Percentiles rank a stretch among this genome's conserved stretches.
Conservation (phyloP, 2,113 vertebrate genomes). For the Sebastes fasciatus region DNA sequence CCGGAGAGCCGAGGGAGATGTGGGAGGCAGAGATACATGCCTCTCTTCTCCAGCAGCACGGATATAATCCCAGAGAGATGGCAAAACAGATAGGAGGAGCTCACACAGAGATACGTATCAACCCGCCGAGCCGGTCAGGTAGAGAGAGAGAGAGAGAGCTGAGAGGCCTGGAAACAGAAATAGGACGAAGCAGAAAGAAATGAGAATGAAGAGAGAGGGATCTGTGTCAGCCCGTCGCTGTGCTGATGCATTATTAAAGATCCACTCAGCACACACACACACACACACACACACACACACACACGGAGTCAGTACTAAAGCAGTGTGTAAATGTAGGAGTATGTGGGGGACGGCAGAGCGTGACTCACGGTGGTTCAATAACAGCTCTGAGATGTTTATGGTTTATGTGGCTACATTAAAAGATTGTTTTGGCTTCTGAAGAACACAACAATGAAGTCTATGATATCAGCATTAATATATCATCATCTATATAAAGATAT, state of each 20-base stretch:
- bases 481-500: no score
- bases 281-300: conserved; percentile 6
- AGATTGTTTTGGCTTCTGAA: conserved; percentile 8
- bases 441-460: neutral
- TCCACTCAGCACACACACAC: conserved; percentile 6
- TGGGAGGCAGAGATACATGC: conserved; percentile 16
- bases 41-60: conserved; percentile 7
- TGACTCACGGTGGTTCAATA: conserved; percentile 56
- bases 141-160: conserved; percentile 27
- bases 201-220: conserved; percentile 31
- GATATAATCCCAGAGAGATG: conserved; percentile 46
- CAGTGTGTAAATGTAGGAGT: conserved; percentile 39
- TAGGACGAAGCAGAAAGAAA: conserved; percentile 20
- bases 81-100: conserved; percentile 39
- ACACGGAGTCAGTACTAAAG: conserved; percentile 42
- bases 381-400: conserved; percentile 25
- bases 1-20: conserved; percentile 14
- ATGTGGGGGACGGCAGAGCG: conserved; percentile 33
- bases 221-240: conserved; percentile 46
- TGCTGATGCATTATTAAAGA: conserved; percentile 70
- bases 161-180: conserved; percentile 8
- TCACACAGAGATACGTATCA: conserved; percentile 36
- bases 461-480: no score
- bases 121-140: conserved; percentile 11
- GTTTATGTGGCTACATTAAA: conserved; percentile 14